Base-by-base conservation (phyloP, 2,797 vertebrate species). In the Silurus aristotelis region DNA sequence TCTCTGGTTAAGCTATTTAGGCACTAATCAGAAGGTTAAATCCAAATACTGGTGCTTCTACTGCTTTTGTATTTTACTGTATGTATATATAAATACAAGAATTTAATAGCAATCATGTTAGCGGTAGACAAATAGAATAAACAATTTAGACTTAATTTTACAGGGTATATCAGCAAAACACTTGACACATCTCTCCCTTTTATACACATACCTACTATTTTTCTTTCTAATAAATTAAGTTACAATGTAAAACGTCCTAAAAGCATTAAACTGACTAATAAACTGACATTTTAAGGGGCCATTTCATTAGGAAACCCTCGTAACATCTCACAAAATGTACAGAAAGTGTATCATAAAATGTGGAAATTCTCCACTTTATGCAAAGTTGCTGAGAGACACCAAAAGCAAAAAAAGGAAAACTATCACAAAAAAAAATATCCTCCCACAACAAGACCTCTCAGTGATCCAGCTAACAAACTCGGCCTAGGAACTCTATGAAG, bases 391-490 rank as follows among this genome's bases (percentile, higher is more conserved):
- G 25, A 76, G 52, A 17, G 31, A 25, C 48, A 71, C 56, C 52
- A 70, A 68, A 46, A 72, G 0, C 67, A 63, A 61, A 75, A 25
- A n/a, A 85, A 85, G 3, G 61, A 15, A 31, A 60, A 80, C 19
- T 70, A 64, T n/a, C 55, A 68, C 48, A 66, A 38, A 84, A 83
- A 78, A 38, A 84, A 83, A 82, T 8, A 48, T 31, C 78, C 52
- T 46, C 20, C 14, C 31, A 46, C 27, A 64, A 66, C 70, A 84
- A 61, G 68, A 78, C 66, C 43, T 61, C 48, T 72, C 14, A 48
- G 72, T 38, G 64, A 58, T 64, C 17, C 84, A 38, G 43, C 73
- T 84, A 82, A 61, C 27, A 56, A 79, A 82, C 82, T 68, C 76
- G 78, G 78, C 72, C 82, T 14, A 85, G 55, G 73, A 58, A 43